Evolutionary conservation across 2,888 invertebrate species (phyloP).

Genomic region (Boloria selene): DNA sequence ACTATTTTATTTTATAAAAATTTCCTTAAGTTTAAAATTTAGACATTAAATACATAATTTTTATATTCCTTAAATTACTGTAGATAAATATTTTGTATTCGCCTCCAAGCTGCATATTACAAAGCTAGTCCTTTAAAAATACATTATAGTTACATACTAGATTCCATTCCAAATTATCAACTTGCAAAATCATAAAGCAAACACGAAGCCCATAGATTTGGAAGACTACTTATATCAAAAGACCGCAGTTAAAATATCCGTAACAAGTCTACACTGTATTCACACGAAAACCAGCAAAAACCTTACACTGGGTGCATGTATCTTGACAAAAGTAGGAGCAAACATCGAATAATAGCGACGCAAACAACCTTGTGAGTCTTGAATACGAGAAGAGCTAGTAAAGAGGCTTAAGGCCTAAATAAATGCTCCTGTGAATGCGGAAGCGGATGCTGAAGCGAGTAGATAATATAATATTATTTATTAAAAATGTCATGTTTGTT

Average conservation of each 20-base stretch:
- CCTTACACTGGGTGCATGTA: conserved; percentile 25
- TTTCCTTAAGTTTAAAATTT: no score
- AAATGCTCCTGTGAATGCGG: neutral
- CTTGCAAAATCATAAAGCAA: neutral
- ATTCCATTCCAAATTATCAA: no score
- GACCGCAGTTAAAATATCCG: conserved; percentile 1
- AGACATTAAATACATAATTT: no score
- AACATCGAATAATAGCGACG: conserved; percentile 50
- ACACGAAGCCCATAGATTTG: neutral
- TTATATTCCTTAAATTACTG: no score
- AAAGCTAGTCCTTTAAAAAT: no score
- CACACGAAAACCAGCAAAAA: conserved; percentile 30
- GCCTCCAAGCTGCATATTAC: no score
- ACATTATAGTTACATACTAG: no score
- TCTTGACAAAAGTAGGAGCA: conserved; percentile 52
- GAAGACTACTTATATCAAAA: neutral
- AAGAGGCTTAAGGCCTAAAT: conserved; percentile 52
- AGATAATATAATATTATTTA: neutral
- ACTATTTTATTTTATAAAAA: no score
- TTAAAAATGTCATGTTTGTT: no score
- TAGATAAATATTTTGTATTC: no score
- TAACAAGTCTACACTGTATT: conserved; percentile 13
- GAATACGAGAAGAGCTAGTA: conserved; percentile 47
- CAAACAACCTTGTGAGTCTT: conserved; percentile 53
- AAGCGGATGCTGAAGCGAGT: neutral